Conservation (phyloP, 2,888 invertebrate genomes). For the Chalcosyrphus nemorum region DNA sequence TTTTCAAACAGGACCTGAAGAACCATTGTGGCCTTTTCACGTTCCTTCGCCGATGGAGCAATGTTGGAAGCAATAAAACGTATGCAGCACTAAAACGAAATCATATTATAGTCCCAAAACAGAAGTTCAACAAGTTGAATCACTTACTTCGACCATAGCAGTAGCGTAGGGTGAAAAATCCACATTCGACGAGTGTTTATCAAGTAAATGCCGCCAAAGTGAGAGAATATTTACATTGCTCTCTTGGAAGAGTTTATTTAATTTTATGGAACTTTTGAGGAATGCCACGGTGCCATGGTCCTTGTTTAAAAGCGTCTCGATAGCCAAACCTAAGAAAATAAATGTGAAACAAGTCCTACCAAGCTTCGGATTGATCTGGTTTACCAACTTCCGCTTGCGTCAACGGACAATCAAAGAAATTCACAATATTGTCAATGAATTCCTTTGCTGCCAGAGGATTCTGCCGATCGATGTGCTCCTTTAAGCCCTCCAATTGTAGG, state of each 20-base stretch:
- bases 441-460: slow-evolving; percentile 73
- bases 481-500: slow-evolving; percentile 63
- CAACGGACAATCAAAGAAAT: slow-evolving; percentile 68
- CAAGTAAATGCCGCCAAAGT: slow-evolving; percentile 74
- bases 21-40: slow-evolving; percentile 75
- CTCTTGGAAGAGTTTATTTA: slow-evolving; percentile 72
- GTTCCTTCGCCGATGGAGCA: slow-evolving; percentile 75
- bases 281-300: slow-evolving; percentile 73
- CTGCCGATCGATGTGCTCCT: slow-evolving; percentile 59
- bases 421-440: slow-evolving; percentile 70
- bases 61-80: slow-evolving; percentile 69
- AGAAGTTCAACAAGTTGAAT: not conserved
- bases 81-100: slow-evolving; percentile 67
- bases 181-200: slow-evolving; percentile 51
- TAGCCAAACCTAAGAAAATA: slow-evolving; percentile 68
- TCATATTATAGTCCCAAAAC: not conserved
- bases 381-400: slow-evolving; percentile 74
- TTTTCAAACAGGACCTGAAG: slow-evolving; percentile 71
- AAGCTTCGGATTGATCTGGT: not conserved
- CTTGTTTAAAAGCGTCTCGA: slow-evolving; percentile 73
- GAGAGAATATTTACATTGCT: slow-evolving; percentile 74
- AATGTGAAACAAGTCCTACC: too few species aligned
- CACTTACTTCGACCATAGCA: slow-evolving; percentile 69
- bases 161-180: slow-evolving; percentile 61
- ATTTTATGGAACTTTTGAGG: slow-evolving; percentile 62